Evolutionary conservation across 2,797 vertebrate species (phyloP), one percentile per base, ranked within the genome.

Genomic region (Enteromius trimaculatus): DNA sequence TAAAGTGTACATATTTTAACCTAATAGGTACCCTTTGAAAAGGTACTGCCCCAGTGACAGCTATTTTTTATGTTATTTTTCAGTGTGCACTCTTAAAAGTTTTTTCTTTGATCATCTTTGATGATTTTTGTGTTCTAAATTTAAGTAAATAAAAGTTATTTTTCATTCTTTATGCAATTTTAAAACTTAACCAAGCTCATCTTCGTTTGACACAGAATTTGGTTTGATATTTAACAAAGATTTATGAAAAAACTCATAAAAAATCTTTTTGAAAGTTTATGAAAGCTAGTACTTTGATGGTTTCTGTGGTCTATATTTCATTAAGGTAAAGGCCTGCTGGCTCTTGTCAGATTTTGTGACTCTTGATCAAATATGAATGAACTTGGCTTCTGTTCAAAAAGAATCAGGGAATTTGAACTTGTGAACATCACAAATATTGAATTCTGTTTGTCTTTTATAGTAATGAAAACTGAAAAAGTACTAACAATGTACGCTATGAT

Each of bases 291-390:
- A 58, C n/a, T 58, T 58, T 58, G 21, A n/a, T n/a, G n/a, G n/a
- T 58, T 60, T 4, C 23, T 26, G 55, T 55, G 19, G 51, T 60
- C 13, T 26, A 6, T 14, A 10, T 62, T 62, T 62, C 2, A 62
- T 26, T 7, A 62, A 62, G 26, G 11, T 14, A 85, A 86, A 72
- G 23, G 34, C 68, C 81, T 80, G 81, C 83, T 84, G 75, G 39
- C 55, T 66, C 65, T 65, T 85, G 64, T 51, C 69, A 77, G 70
- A 75, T 62, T 72, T 79, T 70, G 53, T 65, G 85, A 64, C 55
- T 71, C 16, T n/a, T 47, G 75, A 84, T 83, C 85, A 87, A 89
- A 87, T 91, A 90, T 89, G 88, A 92, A 92, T 58, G 11, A 87
- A 86, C 72, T 88, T 90, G 89, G 87, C 90, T 77, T 88, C 86